Base-by-base conservation (phyloP, 1,140 invertebrate species). In the Camponotus pennsylvanicus region DNA sequence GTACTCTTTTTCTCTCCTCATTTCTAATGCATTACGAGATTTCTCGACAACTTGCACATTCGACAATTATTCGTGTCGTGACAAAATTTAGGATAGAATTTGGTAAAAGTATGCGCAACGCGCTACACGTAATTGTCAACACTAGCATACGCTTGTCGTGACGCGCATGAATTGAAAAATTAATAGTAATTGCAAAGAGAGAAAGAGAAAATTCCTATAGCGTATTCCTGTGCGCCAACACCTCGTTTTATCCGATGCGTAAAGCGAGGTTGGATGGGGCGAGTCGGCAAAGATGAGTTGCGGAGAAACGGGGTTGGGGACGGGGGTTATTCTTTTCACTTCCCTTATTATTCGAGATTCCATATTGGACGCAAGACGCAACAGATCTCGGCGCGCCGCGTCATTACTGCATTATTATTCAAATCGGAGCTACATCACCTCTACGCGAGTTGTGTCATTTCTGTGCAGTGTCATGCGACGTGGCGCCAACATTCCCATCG, bases 401-500 rank as follows among this genome's bases (percentile, higher is more conserved):
- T 85, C 66, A 52, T 52, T 49, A 57, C 63, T 69, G 40, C 73
- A 69, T 85, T 64, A 75, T 87, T 42, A 40, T 27, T 13, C 52
- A 18, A 40, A 45, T 6, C 40, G 27, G 21, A 55, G 42, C 34
- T 37, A 27, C 40, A 27, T 40, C 63, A 61, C 75, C 64, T 82
- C 70, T 80, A 57, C 64, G 82, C 45, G 42, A 5, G 15, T 5
- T 18, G 6, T 6, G 9, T 52, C 15, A 18, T 8, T 52, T 32
- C 49, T 32, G 71, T 52, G 83, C 76, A 77, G 55, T 85, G 77
- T 84, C 80, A 85, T 86, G 86, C 85, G 86, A 88, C 87, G 57
- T 21, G 92, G 92, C 92, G 91, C 91, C 91, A 93, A 92, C 91
- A 93, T 93, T 93, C 92, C 90, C 88, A 89, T 93, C 90, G 85